Base-by-base conservation (phyloP, 2,888 invertebrate species). In the Tineola bisselliella region DNA sequence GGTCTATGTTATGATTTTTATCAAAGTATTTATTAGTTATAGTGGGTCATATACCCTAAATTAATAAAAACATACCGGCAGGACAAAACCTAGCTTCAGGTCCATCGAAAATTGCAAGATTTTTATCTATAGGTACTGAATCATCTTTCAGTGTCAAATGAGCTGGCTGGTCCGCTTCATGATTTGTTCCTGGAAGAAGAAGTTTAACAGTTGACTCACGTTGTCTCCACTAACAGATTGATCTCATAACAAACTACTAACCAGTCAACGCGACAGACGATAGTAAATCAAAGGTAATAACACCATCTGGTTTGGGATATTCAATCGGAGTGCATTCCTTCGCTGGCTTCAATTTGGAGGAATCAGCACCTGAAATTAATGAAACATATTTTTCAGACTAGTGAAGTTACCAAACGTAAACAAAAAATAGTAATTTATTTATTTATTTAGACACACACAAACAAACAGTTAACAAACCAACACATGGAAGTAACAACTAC, bases 21-120 rank as follows among this genome's bases (percentile, higher is more conserved):
- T n/a, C n/a, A n/a, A n/a, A n/a, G n/a, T n/a, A n/a, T n/a, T n/a
- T n/a, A n/a, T n/a, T n/a, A n/a, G n/a, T n/a, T n/a, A n/a, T n/a
- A n/a, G n/a, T n/a, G n/a, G n/a, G n/a, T n/a, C n/a, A n/a, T n/a
- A n/a, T n/a, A n/a, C n/a, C n/a, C n/a, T n/a, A n/a, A n/a, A n/a
- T 2, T 30, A 56, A 30, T 18, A 56, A 18, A 56, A 19, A 25
- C 67, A 63, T 62, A 94, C 98, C 99, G 67, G 99, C 99, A 1
- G 99, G 99, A 80, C 99, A 99, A 83, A 97, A 99, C 65, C 96
- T 89, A 43, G 94, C 93, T 81, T 99, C 99, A 0, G 99, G 99
- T 12, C 99, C 99, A 77, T 95, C 97, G 75, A 90, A 99, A 2
- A 92, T 77, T 0, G 88, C 90, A 62, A 98, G 88, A 84, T 99